Conservation (phyloP, 2,888 invertebrate genomes). For the Eudasyphora cyanicolor region DNA sequence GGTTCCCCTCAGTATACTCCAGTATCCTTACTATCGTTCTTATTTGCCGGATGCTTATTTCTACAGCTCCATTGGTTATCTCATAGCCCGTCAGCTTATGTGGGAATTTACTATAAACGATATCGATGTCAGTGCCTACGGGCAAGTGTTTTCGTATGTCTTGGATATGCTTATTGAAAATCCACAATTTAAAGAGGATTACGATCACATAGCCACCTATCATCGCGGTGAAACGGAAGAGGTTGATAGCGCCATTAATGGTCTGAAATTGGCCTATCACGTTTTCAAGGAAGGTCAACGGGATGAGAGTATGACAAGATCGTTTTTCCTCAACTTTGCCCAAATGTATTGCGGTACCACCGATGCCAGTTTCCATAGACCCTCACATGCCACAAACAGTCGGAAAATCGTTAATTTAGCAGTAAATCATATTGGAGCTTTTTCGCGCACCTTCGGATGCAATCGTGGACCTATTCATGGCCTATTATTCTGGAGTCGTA, state of each 20-base stretch:
- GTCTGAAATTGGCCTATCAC: slow-evolving; percentile 4
- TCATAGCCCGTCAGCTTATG: not conserved
- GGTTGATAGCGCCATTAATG: slow-evolving; percentile 11
- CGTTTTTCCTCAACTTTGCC: slow-evolving; percentile 22
- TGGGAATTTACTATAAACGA: slow-evolving; percentile 14
- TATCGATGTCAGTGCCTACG: slow-evolving; percentile 13
- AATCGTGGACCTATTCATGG: not conserved
- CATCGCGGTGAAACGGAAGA: slow-evolving; percentile 11
- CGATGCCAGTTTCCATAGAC: not conserved
- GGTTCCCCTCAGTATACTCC: not conserved
- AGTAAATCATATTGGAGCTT: not conserved
- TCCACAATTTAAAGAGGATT: not conserved
- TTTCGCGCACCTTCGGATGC: not conserved
- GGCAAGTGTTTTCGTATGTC: not conserved
- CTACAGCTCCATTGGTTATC: slow-evolving; percentile 11
- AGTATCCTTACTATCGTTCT: slow-evolving; percentile 15
- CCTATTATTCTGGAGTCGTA: not conserved
- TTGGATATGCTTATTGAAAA: not conserved
- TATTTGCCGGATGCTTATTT: not conserved
- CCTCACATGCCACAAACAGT: not conserved
- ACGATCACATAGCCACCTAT: not conserved
- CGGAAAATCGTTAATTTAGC: slow-evolving; percentile 13
- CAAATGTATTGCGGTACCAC: slow-evolving; percentile 1
- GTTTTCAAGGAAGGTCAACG: not conserved
- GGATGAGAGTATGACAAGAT: not conserved